Evolutionary conservation across 2,888 invertebrate species (phyloP).

Genomic region (Silvanus unidentatus): DNA sequence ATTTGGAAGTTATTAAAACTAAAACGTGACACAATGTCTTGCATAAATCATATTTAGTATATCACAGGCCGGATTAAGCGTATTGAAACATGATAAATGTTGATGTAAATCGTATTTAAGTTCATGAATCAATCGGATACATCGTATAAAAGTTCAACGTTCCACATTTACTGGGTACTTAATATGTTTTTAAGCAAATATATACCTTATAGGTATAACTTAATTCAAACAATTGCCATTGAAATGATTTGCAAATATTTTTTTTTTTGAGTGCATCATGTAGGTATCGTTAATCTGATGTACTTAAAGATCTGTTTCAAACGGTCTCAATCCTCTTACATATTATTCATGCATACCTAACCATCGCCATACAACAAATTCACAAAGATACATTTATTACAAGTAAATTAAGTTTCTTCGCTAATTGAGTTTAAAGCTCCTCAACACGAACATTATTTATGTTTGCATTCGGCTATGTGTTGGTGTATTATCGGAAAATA

Average conservation of each 20-base stretch:
- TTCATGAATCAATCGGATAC: constrained; percentile 5
- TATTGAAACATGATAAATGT: constrained; percentile 24
- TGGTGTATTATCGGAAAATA: constrained; percentile 19
- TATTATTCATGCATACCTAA: background rate
- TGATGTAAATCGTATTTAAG: constrained; percentile 13
- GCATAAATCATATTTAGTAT: constrained; percentile 27
- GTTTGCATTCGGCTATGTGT: constrained; percentile 16
- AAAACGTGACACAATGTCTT: constrained; percentile 4
- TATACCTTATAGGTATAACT: constrained; percentile 11
- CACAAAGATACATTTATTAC: constrained; percentile 13
- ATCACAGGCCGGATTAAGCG: constrained; percentile 24
- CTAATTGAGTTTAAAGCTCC: constrained; percentile 18
- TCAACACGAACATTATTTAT: constrained; percentile 20
- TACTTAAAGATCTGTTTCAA: no score
- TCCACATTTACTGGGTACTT: constrained; percentile 3
- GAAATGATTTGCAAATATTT: no score
- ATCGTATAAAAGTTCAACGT: constrained; percentile 6
- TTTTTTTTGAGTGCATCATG: no score
- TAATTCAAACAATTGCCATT: constrained; percentile 7
- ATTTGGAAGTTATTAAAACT: no score
- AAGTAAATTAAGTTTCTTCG: constrained; percentile 18
- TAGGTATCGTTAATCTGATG: no score
- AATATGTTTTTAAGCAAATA: constrained; percentile 2
- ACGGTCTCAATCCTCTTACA: no score
- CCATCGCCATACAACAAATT: constrained; percentile 13